Base-by-base conservation (phyloP, 2,113 vertebrate genomes). In the Alethe castanea region DNA sequence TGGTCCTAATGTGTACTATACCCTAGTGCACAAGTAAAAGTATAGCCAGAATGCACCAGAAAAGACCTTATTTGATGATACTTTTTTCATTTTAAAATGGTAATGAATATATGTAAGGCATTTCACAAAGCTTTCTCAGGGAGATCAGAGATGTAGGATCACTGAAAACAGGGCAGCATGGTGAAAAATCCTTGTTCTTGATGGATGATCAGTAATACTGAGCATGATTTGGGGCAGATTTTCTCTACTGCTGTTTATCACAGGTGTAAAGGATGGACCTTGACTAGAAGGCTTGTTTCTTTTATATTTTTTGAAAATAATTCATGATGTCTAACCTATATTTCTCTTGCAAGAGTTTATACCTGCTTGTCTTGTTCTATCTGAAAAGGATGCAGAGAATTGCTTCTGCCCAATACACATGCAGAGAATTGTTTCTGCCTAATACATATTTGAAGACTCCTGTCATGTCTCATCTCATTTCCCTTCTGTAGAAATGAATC, bases 381-480 rank as follows among this genome's bases (percentile, higher is more conserved):
- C 48, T 61, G 45, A 67, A 85, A 36, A 82, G 53, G 31, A 57
- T 44, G 15, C n/a, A 76, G 48, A 72, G 24, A 74, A 74, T 74
- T 80, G 28, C 36, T 88, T 95, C 83, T 88, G 45, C 83, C 44
- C 79, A 54, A 18, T 86, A 62, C 44, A 36, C 48, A 64, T 18
- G 35, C 15, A 53, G 26, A 72, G 53, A 87, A 70, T 42, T 92
- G 47, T 81, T 94, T 89, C 69, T 93, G 40, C 31, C 57, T 87
- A 79, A 85, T 82, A 61, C 40, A 45, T 94, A 86, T 86, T 90
- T 94, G 94, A 94, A 94, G 74, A 80, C 50, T 65, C 47, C 76
- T 90, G 70, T 72, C 85, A 64, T 82, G 70, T 94, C 48, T 90
- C 65, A 89, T 94, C 66, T 88, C 25, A 56, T 85, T 95, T 93